These are phyloP conservation scores for Dasysyrphus tricinctus DNA, from an alignment of 2,888 invertebrate genomes.

Conservation along the genomic window DNA sequence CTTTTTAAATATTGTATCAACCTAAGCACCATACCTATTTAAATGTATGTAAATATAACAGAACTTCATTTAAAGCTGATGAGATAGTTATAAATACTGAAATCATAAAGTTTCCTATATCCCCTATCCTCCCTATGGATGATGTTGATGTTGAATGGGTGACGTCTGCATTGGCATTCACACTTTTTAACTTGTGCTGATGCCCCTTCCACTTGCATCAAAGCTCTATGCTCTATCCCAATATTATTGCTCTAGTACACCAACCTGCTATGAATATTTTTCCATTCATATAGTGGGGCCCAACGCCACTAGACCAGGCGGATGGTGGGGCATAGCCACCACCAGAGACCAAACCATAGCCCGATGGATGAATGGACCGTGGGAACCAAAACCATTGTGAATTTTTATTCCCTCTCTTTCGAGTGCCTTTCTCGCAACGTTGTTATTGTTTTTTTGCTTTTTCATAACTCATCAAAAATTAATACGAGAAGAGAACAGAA, in stretches of 20 bases:
- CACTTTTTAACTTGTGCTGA: conserved; percentile 26
- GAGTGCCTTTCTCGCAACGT: conserved; percentile 54
- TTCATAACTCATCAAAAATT: conserved; percentile 71
- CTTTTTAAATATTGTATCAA: no score
- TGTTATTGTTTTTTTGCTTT: conserved; percentile 33
- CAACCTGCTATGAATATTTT: conserved; percentile 48
- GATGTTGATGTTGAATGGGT: conserved; percentile 31
- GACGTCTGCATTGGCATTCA: conserved; percentile 66
- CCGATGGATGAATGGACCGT: conserved; percentile 61
- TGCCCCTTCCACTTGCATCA: conserved; percentile 21
- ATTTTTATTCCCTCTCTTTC: conserved; percentile 69
- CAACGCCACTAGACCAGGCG: background rate
- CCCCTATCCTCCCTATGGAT: background rate
- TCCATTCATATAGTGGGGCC: conserved; percentile 51
- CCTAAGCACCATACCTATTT: background rate
- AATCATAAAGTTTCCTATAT: background rate
- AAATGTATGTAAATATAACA: background rate
- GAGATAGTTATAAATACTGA: background rate
- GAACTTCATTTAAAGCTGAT: conserved; percentile 8
- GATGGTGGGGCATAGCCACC: conserved; percentile 7
- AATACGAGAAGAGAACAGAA: conserved; percentile 52
- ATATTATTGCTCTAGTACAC: background rate
- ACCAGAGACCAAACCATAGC: conserved; percentile 12
- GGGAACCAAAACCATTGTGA: conserved; percentile 70
- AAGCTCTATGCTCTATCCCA: conserved; percentile 35